Conservation (phyloP, 2,797 vertebrate species). For the Poliocrania exsul region DNA sequence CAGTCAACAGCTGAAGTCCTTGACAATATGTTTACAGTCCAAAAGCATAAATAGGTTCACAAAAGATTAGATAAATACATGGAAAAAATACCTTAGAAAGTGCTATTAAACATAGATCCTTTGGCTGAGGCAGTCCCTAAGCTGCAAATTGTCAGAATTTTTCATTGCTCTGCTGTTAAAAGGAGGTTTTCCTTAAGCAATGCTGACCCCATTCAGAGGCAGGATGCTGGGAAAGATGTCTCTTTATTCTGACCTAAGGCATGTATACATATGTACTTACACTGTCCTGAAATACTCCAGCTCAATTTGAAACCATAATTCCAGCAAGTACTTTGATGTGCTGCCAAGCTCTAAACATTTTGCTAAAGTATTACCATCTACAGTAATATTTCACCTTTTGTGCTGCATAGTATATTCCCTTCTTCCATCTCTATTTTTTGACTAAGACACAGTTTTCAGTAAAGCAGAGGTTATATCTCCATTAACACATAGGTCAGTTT, state of each 20-base stretch:
- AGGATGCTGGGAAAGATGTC: neutral
- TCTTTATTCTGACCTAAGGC: conserved; percentile 41
- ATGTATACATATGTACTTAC: neutral
- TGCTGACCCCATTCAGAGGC: neutral
- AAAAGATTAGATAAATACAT: neutral
- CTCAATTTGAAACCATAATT: neutral
- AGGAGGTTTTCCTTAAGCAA: neutral
- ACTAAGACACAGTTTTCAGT: neutral
- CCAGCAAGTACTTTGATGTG: neutral
- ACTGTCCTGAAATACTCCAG: neutral
- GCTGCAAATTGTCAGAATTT: neutral
- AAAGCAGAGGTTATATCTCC: neutral
- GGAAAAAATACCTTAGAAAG: neutral
- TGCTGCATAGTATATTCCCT: neutral
- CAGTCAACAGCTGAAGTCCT: neutral
- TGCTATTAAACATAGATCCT: neutral
- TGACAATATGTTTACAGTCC: neutral
- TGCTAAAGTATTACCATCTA: neutral
- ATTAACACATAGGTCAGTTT: conserved; percentile 28
- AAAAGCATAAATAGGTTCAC: neutral
- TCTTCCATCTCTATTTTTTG: neutral
- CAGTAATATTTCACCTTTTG: neutral
- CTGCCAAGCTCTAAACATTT: conserved; percentile 2
- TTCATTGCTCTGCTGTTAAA: neutral
- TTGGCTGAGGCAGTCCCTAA: neutral